A percentile compares a stretch with the other conserved stretches of the same genome.
Conservation (phyloP, 2,797 vertebrate species). For the Scarus forsteni region DNA sequence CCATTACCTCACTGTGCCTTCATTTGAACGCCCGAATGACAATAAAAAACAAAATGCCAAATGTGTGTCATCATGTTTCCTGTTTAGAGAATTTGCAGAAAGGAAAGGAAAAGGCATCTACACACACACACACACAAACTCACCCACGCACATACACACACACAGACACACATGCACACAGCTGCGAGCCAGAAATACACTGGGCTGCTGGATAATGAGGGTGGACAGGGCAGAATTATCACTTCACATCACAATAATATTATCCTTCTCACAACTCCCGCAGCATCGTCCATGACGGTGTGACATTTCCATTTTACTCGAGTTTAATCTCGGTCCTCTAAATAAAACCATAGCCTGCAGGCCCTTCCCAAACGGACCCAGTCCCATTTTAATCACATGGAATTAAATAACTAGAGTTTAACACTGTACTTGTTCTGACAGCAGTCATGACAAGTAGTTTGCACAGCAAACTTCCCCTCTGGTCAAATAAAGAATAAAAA, state of each 20-base stretch:
- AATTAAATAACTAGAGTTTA: conserved; percentile 88
- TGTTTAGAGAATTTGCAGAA: conserved; percentile 61
- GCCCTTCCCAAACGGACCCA: conserved; percentile 82
- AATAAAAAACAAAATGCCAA: conserved; percentile 66
- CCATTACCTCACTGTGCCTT: conserved; percentile 17
- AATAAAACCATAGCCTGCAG: conserved; percentile 82
- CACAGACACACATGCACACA: conserved; percentile 53
- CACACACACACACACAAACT: conserved; percentile 23
- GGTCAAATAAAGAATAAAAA: conserved; percentile 78
- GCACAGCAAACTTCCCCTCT: conserved; percentile 75
- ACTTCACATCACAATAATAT: conserved; percentile 86
- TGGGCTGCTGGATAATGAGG: conserved; percentile 80
- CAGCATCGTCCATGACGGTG: conserved; percentile 82
- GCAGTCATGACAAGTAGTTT: conserved; percentile 85
- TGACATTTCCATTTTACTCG: conserved; percentile 86
- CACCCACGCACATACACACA: conserved; percentile 24
- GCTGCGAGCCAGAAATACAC: conserved; percentile 78
- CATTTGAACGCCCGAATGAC: conserved; percentile 45
- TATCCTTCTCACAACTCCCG: conserved; percentile 82
- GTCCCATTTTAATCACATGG: conserved; percentile 88
- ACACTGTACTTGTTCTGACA: conserved; percentile 85
- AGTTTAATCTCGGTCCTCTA: conserved; percentile 85
- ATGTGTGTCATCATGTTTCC: conserved; percentile 61
- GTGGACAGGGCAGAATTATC: conserved; percentile 82
- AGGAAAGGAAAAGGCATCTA: conserved; percentile 65